Evolutionary conservation across 2,888 invertebrate species (phyloP), one percentile per base, ranked within the genome.

Genomic region (Itoplectis maculator): DNA sequence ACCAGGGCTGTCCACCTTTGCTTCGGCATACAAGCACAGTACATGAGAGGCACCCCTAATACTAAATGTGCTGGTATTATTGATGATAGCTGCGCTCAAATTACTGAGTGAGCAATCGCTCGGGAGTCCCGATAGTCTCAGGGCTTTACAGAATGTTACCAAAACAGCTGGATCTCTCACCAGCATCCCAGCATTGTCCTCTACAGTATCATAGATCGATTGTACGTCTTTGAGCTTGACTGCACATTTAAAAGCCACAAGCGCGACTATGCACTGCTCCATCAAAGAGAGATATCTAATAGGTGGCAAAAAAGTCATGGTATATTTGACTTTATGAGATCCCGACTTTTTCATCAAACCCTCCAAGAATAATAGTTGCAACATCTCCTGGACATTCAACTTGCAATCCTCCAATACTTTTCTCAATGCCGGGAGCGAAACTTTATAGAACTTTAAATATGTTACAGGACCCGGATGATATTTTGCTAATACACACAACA

Each of bases 1-100:
- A 23, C 87, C 82, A 73, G 88, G 88, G 84, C 93, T 91, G 73
- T 91, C 91, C 86, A 92, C 91, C 47, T 90, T 86, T 75, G 90
- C 90, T 85, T 93, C 93, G 0, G 93, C 92, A 89, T 92, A 94
- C 63, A 93, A 79, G 8, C 92, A 92, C 84, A 94, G 86, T 47
- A 94, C 90, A 84, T 94, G 93, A 69, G 92, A 91, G 29, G 91
- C 86, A 0, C 89, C 88, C n/a, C 89, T 84, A 84, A 94, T 92
- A 5, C 90, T 88, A 83, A 93, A 93, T 81, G 83, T 85, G 42
- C 90, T 69, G 68, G 89, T 88, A 85, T 92, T 91, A 77, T 93
- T 91, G 69, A 93, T 87, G 63, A 94, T 89, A 8, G 90, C 87
- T 84, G 88, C 89, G 5, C 91, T 89, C 56, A 94, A 91, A 20